Evolutionary conservation across 1,140 invertebrate genomes (phyloP).

Genomic region (Tribolium madens): DNA sequence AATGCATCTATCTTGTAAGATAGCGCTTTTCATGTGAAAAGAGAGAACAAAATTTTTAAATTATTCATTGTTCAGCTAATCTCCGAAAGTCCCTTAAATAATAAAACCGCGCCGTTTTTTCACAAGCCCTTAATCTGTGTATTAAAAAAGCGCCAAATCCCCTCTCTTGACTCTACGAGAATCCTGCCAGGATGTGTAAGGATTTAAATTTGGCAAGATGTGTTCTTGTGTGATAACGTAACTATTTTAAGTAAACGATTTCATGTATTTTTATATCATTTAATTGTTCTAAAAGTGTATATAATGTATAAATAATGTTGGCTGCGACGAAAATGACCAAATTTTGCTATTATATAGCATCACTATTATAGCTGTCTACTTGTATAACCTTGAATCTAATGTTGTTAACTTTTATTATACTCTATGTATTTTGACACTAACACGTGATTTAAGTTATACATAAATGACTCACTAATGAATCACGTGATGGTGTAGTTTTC

Average conservation of each 20-base stretch:
- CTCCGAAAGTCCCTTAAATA: background rate
- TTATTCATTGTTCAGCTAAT: conserved; percentile 9
- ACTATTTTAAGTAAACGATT: conserved; percentile 35
- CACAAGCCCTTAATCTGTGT: background rate
- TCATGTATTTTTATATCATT: conserved; percentile 39
- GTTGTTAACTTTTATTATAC: conserved; percentile 36
- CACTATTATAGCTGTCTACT: conserved; percentile 37
- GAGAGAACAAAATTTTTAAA: background rate
- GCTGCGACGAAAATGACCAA: conserved; percentile 35
- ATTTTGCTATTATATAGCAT: conserved; percentile 45
- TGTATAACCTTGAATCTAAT: conserved; percentile 12
- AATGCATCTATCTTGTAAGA: background rate
- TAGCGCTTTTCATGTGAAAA: conserved; percentile 18
- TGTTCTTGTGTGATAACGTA: conserved; percentile 38
- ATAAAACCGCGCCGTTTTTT: conserved; percentile 10
- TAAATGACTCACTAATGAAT: background rate
- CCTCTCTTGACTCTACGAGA: background rate
- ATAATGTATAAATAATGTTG: conserved; percentile 23
- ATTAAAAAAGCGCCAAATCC: conserved; percentile 13
- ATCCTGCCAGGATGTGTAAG: conserved; percentile 29
- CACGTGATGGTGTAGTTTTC: background rate
- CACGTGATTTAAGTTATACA: background rate
- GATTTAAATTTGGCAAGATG: conserved; percentile 33
- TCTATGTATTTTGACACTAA: background rate
- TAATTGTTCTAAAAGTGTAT: conserved; percentile 34